Evolutionary conservation across 2,113 vertebrate genomes (phyloP).

Genomic region (Entelurus aequoreus): DNA sequence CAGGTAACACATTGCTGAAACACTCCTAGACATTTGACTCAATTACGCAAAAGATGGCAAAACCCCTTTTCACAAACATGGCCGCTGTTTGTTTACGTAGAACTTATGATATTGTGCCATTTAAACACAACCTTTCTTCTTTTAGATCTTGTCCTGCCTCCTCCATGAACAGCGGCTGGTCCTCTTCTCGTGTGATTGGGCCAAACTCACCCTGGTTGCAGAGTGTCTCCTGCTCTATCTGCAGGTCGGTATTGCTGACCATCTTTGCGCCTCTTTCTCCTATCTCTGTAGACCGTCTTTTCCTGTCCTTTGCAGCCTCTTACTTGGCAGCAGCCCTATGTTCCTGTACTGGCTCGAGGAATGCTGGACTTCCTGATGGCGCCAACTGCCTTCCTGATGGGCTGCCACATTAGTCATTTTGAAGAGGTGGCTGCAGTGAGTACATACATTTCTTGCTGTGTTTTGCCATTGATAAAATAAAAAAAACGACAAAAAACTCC

Average conservation of each 20-base stretch:
- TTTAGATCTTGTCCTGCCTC: conserved; percentile 84
- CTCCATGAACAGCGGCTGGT: conserved; percentile 86
- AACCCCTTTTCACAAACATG: neutral
- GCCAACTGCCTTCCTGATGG: conserved; percentile 94
- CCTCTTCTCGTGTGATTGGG: conserved; percentile 88
- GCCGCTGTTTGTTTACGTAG: neutral
- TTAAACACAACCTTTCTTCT: neutral
- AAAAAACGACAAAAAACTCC: no score
- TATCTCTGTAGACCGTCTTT: neutral
- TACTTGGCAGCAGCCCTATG: conserved; percentile 91
- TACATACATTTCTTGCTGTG: neutral
- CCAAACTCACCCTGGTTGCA: conserved; percentile 83
- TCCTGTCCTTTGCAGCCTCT: conserved; percentile 68
- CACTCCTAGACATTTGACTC: neutral
- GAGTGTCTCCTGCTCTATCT: conserved; percentile 86
- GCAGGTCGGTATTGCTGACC: conserved; percentile 43
- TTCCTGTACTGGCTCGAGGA: conserved; percentile 82
- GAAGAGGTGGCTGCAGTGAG: conserved; percentile 82
- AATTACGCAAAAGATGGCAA: neutral
- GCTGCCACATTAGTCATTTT: conserved; percentile 87
- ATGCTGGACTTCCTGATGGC: conserved; percentile 99
- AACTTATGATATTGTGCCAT: neutral
- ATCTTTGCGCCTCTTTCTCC: neutral
- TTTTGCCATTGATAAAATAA: neutral
- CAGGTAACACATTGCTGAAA: conserved; percentile 71